These are phyloP conservation scores for Mystacides longicornis DNA, from an alignment of 2,888 invertebrate genomes.

Conservation along the genomic window DNA sequence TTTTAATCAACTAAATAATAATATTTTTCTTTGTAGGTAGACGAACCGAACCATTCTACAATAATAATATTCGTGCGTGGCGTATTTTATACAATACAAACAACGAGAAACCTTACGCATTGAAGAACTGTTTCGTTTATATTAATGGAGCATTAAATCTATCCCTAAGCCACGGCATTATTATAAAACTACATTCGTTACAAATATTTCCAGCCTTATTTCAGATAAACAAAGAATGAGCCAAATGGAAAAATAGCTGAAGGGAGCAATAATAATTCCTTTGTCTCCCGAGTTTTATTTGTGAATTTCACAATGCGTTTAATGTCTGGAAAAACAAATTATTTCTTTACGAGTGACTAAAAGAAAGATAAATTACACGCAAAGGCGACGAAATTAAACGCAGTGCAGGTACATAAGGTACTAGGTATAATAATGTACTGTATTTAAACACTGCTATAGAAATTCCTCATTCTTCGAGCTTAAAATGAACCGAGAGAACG, in stretches of 20 bases:
- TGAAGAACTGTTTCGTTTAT: background rate
- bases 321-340: conserved; percentile 22
- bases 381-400: background rate
- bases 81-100: too few species aligned
- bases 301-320: conserved; percentile 14
- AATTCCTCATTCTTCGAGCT: too few species aligned
- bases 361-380: background rate
- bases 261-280: background rate
- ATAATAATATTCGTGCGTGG: too few species aligned
- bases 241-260: background rate
- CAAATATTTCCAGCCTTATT: background rate
- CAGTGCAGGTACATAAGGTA: background rate
- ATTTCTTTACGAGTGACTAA: conserved; percentile 14
- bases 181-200: background rate
- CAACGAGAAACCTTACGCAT: too few species aligned
- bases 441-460: too few species aligned
- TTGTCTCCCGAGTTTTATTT: background rate
- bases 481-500: too few species aligned
- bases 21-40: too few species aligned
- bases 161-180: background rate
- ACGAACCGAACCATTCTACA: too few species aligned
- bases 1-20: too few species aligned
- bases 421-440: too few species aligned
- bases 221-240: background rate
- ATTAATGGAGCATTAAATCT: background rate